These are phyloP conservation scores for Stylophora pistillata DNA, from an alignment of 64 coral and sea anemone species.

Conservation along the genomic window DNA sequence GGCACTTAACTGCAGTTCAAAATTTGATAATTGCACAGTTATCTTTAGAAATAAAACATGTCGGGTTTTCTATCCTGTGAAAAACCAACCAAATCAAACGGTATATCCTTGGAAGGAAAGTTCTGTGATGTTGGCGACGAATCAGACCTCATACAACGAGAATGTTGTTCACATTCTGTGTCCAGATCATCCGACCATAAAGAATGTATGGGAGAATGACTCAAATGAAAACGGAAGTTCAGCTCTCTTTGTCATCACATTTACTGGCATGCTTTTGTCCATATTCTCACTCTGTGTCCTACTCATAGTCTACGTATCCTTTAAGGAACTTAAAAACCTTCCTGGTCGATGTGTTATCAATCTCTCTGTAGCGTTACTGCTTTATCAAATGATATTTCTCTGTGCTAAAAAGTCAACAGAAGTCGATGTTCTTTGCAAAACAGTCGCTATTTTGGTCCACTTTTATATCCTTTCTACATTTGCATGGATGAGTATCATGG, in stretches of 20 bases:
- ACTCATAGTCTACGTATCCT: not conserved
- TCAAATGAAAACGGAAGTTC: too few species aligned
- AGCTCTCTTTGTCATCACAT: slow-evolving; percentile 1
- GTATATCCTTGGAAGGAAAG: not conserved
- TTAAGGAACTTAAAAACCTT: slow-evolving; percentile 18
- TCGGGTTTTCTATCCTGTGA: not conserved
- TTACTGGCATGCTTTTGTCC: not conserved
- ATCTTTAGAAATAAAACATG: not conserved
- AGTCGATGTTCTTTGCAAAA: not conserved
- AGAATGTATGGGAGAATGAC: not conserved
- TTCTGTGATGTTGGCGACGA: not conserved
- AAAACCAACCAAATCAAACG: not conserved
- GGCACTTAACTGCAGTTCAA: not conserved
- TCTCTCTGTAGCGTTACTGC: slow-evolving; percentile 16
- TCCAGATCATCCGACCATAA: not conserved
- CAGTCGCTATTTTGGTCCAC: slow-evolving; percentile 19
- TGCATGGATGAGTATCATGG: slow-evolving; percentile 30
- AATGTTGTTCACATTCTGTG: not conserved
- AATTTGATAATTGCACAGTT: not conserved
- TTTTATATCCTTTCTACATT: slow-evolving; percentile 15
- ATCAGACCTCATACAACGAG: not conserved
- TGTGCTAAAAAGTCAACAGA: not conserved
- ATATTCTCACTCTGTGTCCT: slow-evolving; percentile 20
- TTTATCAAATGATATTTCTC: slow-evolving; percentile 12
- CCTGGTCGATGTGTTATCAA: slow-evolving; percentile 28